Evolutionary conservation across 2,888 invertebrate genomes (phyloP), one percentile per base, ranked within the genome.

Genomic region (Neoscelio sp.): DNA sequence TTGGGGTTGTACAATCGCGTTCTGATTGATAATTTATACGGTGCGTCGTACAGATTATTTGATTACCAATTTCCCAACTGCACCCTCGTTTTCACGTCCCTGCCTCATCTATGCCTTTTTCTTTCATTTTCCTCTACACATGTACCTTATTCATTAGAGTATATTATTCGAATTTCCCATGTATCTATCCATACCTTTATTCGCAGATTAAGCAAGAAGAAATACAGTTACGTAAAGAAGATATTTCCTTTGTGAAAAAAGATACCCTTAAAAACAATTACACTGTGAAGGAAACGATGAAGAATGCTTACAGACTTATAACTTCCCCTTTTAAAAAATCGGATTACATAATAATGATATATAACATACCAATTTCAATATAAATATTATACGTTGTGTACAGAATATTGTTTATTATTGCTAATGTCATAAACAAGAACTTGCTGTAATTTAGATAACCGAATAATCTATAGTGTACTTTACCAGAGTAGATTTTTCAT

Each of bases 21-120:
- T 84, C 89, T 89, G 89, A 89, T 89, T 89, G 89, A 89, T 89
- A 89, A 89, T 89, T 89, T 89, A 89, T 89, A 89, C 89, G 87
- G 89, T 89, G 89, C 89, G 89, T 88, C 87, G 89, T 87, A 87
- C 86, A 88, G 87, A 88, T 89, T 89, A 89, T 89, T 89, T 86
- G 89, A 89, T 89, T 89, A 89, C 89, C 87, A 81, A 82, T 83
- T 82, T 82, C 82, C 80, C 74, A 76, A 60, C 80, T 77, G 78
- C 77, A 76, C 82, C 82, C 78, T 79, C 78, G 78, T 78, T 80
- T 77, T 77, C 54, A 76, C 82, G 74, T 67, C 71, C 74, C 68
- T 65, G 48, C 75, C 68, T 73, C 70, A 70, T 60, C 70, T 20
- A 56, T 60, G 58, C 73, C 78, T 68, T 80, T 67, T 81, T 74